phyloP scores from a whole-genome alignment of 2,888 invertebrate genomes.

The Drosophila melanosoma region DNA sequence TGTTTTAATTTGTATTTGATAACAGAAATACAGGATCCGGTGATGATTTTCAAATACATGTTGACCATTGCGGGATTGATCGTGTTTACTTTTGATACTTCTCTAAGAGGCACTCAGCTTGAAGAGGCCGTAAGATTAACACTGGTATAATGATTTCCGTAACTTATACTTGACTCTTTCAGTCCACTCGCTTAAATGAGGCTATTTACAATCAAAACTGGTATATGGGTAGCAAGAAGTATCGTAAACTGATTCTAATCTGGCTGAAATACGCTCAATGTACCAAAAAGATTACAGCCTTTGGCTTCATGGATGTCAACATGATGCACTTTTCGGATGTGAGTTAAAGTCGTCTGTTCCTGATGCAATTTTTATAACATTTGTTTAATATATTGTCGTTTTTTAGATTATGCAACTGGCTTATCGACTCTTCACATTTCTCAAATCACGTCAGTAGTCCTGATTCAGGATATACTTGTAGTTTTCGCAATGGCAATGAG shows the following conservation, averaged over 20 bases:
- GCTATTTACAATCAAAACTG: conserved; percentile 53
- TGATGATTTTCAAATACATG: conserved; percentile 24
- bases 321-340: conserved; percentile 68
- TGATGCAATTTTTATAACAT: not conserved
- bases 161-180: no score
- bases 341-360: not conserved
- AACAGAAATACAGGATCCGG: conserved; percentile 41
- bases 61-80: conserved; percentile 20
- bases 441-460: conserved; percentile 41
- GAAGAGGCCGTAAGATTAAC: conserved; percentile 57
- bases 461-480: not conserved
- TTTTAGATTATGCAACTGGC: conserved; percentile 63
- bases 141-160: not conserved
- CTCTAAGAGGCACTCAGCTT: conserved; percentile 55
- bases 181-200: conserved; percentile 46
- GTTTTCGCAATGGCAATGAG: not conserved
- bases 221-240: conserved; percentile 51
- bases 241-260: conserved; percentile 49
- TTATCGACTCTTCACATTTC: conserved; percentile 64
- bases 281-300: conserved; percentile 43
- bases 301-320: conserved; percentile 53
- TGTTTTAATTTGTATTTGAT: conserved; percentile 65
- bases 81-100: conserved; percentile 58
- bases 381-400: accelerated
- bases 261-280: conserved; percentile 58